Evolutionary conservation across 2,797 vertebrate genomes (phyloP).

Genomic region (Philypnodon macrostomus): DNA sequence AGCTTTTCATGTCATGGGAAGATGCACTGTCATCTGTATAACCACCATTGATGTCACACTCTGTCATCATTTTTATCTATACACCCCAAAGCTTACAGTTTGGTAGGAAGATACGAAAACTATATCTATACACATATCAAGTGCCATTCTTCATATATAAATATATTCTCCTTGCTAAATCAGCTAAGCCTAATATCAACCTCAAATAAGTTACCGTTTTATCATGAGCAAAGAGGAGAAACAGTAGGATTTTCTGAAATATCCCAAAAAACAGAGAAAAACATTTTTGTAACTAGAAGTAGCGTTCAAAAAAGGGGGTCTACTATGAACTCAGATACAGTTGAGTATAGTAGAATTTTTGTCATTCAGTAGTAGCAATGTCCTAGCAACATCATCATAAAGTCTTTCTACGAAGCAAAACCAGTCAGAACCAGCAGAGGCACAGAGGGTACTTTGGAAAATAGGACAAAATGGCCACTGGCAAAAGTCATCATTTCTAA

Average conservation of each 20-base stretch:
- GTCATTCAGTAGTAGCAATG: slow-evolving; percentile 63
- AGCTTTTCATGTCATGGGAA: slow-evolving; percentile 68
- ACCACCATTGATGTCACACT: slow-evolving; percentile 62
- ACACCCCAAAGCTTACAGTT: slow-evolving; percentile 73
- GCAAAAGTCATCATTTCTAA: slow-evolving; percentile 41
- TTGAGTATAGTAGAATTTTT: slow-evolving; percentile 65
- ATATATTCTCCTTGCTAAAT: slow-evolving; percentile 71
- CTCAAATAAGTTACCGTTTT: slow-evolving; percentile 75
- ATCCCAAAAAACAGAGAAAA: slow-evolving; percentile 68
- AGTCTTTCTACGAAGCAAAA: slow-evolving; percentile 72
- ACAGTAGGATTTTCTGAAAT: slow-evolving; percentile 66
- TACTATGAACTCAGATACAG: slow-evolving; percentile 67
- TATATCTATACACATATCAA: slow-evolving; percentile 78
- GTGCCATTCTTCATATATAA: slow-evolving; percentile 70
- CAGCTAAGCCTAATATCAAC: slow-evolving; percentile 73
- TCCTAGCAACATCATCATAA: slow-evolving; percentile 62
- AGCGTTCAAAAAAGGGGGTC: slow-evolving; percentile 65
- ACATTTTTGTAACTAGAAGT: slow-evolving; percentile 69
- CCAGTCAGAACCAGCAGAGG: slow-evolving; percentile 79
- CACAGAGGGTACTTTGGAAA: slow-evolving; percentile 85
- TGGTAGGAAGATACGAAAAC: slow-evolving; percentile 70
- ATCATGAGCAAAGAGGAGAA: slow-evolving; percentile 71
- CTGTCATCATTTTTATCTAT: slow-evolving; percentile 68
- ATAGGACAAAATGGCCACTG: slow-evolving; percentile 67
- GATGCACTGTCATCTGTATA: slow-evolving; percentile 70